Evolutionary conservation across 2,888 invertebrate genomes (phyloP).

Genomic region (Megamerina dolium): DNA sequence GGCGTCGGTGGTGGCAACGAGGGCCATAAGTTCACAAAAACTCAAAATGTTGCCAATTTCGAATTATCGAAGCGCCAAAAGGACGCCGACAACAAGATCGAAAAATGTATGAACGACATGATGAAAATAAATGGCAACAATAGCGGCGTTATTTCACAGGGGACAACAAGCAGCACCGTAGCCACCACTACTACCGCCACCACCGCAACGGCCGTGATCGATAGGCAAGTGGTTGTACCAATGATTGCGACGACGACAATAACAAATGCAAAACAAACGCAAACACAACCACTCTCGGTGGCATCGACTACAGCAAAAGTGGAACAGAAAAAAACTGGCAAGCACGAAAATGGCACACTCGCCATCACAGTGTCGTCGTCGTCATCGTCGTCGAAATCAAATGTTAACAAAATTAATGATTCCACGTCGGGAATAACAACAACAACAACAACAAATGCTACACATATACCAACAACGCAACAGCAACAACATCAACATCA

Average conservation of each 20-base stretch:
- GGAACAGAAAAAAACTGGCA: slow-evolving; percentile 7
- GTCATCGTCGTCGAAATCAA: slow-evolving; percentile 1
- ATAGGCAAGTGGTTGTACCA: too few relatives aligned
- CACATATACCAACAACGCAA: slow-evolving; percentile 8
- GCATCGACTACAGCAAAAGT: slow-evolving; percentile 10
- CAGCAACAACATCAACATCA: slow-evolving; percentile 16
- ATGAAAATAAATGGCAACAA: slow-evolving; percentile 34
- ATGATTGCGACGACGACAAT: slow-evolving; percentile 16
- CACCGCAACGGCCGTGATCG: slow-evolving; percentile 17
- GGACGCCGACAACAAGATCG: slow-evolving; percentile 48
- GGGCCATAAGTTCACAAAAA: slow-evolving; percentile 29
- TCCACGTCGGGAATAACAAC: slow-evolving; percentile 2
- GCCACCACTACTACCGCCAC: slow-evolving; percentile 15
- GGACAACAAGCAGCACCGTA: slow-evolving; percentile 22
- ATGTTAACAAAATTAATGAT: slow-evolving; percentile 8
- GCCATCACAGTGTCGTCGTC: background rate
- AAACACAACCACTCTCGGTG: background rate
- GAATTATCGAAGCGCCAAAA: slow-evolving; percentile 41
- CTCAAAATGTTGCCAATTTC: slow-evolving; percentile 36
- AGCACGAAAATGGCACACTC: slow-evolving; percentile 9
- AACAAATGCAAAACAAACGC: slow-evolving; percentile 5
- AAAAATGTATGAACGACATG: slow-evolving; percentile 47
- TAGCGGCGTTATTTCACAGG: slow-evolving; percentile 17
- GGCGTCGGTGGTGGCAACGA: slow-evolving; percentile 9
- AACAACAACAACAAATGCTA: slow-evolving; percentile 10